phyloP scores from a whole-genome alignment of 2,888 invertebrate species.

The Maniola hyperantus region DNA sequence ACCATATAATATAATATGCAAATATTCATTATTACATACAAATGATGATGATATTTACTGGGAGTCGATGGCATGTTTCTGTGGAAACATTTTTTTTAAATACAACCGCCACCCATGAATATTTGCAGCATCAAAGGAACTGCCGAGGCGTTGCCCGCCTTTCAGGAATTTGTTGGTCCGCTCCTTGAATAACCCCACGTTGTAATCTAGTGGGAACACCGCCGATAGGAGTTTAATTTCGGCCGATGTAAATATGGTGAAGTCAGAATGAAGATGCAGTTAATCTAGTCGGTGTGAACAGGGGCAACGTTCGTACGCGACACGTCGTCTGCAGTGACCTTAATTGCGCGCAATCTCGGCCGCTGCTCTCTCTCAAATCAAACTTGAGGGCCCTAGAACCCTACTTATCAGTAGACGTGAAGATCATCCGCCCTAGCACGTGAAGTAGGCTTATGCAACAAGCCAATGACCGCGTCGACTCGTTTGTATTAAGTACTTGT shows the following conservation, averaged over 20 bases:
- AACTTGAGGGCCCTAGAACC: constrained; percentile 77
- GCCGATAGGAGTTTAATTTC: background rate
- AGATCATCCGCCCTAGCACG: constrained; percentile 66
- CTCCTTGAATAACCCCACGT: no score
- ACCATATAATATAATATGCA: no score
- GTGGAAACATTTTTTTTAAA: no score
- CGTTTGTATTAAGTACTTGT: constrained; percentile 50
- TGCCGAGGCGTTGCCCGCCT: no score
- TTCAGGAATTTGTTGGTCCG: no score
- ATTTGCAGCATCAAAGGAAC: no score
- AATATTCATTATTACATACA: no score
- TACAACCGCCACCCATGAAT: no score
- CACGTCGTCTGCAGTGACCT: constrained; percentile 72
- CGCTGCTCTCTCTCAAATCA: constrained; percentile 81
- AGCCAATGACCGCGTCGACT: constrained; percentile 67
- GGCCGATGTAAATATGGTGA: constrained; percentile 14
- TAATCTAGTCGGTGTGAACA: constrained; percentile 47
- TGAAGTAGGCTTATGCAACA: constrained; percentile 69
- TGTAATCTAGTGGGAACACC: no score
- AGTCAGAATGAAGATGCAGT: constrained; percentile 41
- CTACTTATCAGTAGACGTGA: constrained; percentile 64
- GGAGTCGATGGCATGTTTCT: no score
- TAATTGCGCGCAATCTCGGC: constrained; percentile 74
- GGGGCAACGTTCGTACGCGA: constrained; percentile 54
- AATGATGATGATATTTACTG: no score